These are phyloP conservation scores for Coptodon rendalli DNA, from an alignment of 2,113 vertebrate species.

Conservation along the genomic window DNA sequence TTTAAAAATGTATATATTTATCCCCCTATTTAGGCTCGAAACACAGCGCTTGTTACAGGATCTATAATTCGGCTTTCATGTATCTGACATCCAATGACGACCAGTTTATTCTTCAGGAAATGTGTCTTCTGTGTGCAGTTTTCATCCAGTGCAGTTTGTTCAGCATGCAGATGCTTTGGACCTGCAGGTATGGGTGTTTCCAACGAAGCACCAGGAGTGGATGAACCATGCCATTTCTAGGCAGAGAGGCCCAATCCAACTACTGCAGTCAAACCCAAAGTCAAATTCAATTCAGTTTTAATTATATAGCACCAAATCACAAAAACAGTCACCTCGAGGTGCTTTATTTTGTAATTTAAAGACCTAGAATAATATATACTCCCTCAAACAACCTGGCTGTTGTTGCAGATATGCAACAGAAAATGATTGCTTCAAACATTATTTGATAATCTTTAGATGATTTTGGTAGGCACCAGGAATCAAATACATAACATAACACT, in stretches of 20 bases:
- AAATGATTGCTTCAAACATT: neutral
- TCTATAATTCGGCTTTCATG: neutral
- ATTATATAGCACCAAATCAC: neutral
- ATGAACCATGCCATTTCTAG: neutral
- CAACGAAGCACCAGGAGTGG: neutral
- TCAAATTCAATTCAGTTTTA: accelerated
- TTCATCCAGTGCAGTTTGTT: neutral
- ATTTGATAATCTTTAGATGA: neutral
- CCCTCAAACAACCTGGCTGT: neutral
- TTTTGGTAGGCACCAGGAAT: neutral
- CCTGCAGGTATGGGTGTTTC: neutral
- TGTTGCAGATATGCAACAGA: neutral
- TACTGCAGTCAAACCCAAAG: neutral
- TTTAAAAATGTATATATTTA: neutral
- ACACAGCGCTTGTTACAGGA: neutral
- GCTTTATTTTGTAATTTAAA: neutral
- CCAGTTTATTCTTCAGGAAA: neutral
- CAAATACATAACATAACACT: neutral
- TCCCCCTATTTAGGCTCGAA: neutral
- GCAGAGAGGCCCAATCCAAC: neutral
- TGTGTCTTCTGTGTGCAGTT: neutral
- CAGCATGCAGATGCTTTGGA: neutral
- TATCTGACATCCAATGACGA: neutral
- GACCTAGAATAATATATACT: neutral
- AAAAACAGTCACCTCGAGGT: accelerated